These are phyloP conservation scores for Eueremaeus valkanovi DNA, from an alignment of 2,888 invertebrate species.

Conservation along the genomic window DNA sequence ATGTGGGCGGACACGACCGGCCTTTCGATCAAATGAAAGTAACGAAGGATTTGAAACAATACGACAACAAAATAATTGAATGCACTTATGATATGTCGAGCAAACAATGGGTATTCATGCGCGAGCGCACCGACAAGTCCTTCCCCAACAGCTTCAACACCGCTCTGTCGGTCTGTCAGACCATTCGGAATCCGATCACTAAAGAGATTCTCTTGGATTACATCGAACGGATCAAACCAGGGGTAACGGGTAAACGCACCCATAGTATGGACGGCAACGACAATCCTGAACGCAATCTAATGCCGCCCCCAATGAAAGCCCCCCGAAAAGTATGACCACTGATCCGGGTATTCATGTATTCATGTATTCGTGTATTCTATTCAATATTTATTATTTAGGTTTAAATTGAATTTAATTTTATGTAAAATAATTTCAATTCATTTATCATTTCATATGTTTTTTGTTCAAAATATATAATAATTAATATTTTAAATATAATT, in stretches of 20 bases:
- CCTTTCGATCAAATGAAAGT: slow-evolving; percentile 72
- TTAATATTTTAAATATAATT: too few species aligned
- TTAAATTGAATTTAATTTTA: neutral
- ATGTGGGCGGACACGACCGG: slow-evolving; percentile 63
- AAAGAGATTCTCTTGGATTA: slow-evolving; percentile 70
- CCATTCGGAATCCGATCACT: slow-evolving; percentile 78
- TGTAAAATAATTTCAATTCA: neutral
- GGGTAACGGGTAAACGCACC: neutral
- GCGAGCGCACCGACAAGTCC: slow-evolving; percentile 90
- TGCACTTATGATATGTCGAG: slow-evolving; percentile 61
- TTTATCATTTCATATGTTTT: too few species aligned
- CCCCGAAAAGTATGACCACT: neutral
- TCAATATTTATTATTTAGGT: neutral
- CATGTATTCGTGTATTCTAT: too few species aligned
- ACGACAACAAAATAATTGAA: slow-evolving; percentile 92
- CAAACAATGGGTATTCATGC: slow-evolving; percentile 81
- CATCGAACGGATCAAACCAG: too few species aligned
- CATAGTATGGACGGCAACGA: neutral
- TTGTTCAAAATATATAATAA: too few species aligned
- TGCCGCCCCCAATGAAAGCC: slow-evolving; percentile 36
- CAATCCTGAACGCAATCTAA: slow-evolving; percentile 20
- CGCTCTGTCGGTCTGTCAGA: slow-evolving; percentile 69
- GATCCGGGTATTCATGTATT: too few species aligned
- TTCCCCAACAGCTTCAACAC: slow-evolving; percentile 39
- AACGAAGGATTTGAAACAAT: slow-evolving; percentile 68